These are phyloP conservation scores for Lophura nycthemera DNA, from an alignment of 2,113 vertebrate species.

Conservation along the genomic window DNA sequence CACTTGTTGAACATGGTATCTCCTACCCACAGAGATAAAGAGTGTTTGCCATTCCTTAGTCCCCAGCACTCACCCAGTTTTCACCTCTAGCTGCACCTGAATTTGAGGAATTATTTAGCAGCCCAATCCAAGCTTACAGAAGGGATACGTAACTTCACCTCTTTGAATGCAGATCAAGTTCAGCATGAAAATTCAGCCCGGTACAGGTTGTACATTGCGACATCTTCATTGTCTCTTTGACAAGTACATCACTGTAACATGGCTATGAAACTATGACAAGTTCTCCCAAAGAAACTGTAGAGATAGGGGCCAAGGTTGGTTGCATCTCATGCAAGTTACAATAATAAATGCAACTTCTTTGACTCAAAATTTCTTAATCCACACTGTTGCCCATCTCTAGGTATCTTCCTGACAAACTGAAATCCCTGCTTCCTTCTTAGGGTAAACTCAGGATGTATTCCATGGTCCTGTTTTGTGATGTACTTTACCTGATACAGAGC, in stretches of 20 bases:
- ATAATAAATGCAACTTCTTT: not conserved
- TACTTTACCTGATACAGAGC: not conserved
- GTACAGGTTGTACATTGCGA: rapidly evolving
- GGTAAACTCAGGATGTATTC: not conserved
- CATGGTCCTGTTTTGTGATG: not conserved
- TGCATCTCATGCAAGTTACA: not conserved
- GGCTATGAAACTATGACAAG: not conserved
- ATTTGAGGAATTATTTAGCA: not conserved
- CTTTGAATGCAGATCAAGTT: not conserved
- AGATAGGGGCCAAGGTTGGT: not conserved
- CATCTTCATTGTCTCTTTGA: not conserved
- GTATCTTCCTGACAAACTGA: not conserved
- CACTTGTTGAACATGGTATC: not conserved
- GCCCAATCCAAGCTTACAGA: not conserved
- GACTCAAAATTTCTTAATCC: not conserved
- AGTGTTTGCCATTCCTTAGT: not conserved
- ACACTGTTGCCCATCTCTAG: not conserved
- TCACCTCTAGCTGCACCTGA: not conserved
- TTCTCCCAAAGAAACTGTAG: not conserved
- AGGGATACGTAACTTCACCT: not conserved
- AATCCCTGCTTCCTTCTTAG: not conserved
- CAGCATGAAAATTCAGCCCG: not conserved
- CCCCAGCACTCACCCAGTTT: not conserved
- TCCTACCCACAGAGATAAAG: not conserved
- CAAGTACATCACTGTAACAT: not conserved